These are phyloP conservation scores for Nycteola revayana DNA, from an alignment of 2,888 invertebrate genomes.

Conservation along the genomic window DNA sequence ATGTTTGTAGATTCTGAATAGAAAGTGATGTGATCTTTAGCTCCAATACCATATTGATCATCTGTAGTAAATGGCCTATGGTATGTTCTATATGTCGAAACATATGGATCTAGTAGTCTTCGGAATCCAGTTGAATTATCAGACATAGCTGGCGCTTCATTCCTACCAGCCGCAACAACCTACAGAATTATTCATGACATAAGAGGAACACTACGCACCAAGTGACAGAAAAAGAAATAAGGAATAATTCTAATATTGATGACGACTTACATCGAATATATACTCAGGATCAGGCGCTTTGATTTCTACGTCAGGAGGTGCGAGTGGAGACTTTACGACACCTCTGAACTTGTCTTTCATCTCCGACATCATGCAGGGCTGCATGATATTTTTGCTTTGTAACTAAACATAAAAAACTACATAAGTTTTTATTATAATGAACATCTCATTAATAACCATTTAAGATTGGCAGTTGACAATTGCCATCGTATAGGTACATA, in stretches of 20 bases:
- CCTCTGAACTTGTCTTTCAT: slow-evolving; percentile 70
- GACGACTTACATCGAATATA: slow-evolving; percentile 61
- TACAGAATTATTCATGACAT: slow-evolving; percentile 33
- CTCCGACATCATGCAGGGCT: slow-evolving; percentile 60
- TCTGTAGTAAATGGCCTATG: slow-evolving; percentile 59
- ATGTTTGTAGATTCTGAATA: slow-evolving; percentile 59
- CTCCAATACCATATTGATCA: slow-evolving; percentile 65
- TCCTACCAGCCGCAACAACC: slow-evolving; percentile 68
- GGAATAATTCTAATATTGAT: too few relatives aligned
- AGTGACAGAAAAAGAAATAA: too few relatives aligned
- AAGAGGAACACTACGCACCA: too few relatives aligned
- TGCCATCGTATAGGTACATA: too few relatives aligned
- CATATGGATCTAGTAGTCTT: slow-evolving; percentile 64
- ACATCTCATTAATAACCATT: too few relatives aligned
- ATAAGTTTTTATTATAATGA: too few relatives aligned
- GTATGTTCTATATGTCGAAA: slow-evolving; percentile 56
- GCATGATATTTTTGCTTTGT: slow-evolving; percentile 50
- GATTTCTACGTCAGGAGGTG: slow-evolving; percentile 56
- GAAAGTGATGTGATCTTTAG: slow-evolving; percentile 71
- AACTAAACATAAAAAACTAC: too few relatives aligned
- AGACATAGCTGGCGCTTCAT: slow-evolving; percentile 60
- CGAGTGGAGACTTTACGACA: slow-evolving; percentile 38
- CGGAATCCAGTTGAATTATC: slow-evolving; percentile 52
- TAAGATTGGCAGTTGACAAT: too few relatives aligned
- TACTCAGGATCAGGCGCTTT: slow-evolving; percentile 65